Base-by-base conservation (phyloP, 2,113 vertebrate genomes). In the Callipepla californica region DNA sequence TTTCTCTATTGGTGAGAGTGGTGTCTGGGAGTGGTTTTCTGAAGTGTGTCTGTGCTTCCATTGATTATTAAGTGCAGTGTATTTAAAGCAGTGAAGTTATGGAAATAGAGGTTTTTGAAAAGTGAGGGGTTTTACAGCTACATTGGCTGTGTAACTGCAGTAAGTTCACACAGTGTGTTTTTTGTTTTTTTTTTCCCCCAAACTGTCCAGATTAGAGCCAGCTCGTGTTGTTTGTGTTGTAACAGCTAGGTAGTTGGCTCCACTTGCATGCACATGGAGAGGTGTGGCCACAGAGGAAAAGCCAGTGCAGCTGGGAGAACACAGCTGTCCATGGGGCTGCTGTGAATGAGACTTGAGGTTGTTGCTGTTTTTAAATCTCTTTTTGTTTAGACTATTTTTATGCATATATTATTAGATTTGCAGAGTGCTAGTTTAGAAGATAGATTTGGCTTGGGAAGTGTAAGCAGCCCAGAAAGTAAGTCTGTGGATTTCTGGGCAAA, bases 251-350 rank as follows among this genome's bases (percentile, higher is more conserved):
- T 48, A 30, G 19, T 44, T 57, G n/a, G 19, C 14, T 76, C 4
- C 14, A 3, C 26, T 23, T 8, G 6, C 32, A 65, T n/a, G 19
- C 30, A 2, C 0, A 0, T 0, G 1, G 76, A 82, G n/a, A 58
- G 32, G 32, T 87, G 13, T 28, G 79, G 70, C 11, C 34, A 48
- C 20, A 36, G 13, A 81, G 44, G 34, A 90, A 76, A 47, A 68
- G 66, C 25, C 5, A 25, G 8, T 57, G 40, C 19, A 40, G 50
- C 18, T 42, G 7, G 23, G 67, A 89, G 16, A 58, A 40, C 20
- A 61, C 26, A 45, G 26, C 13, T 80, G 28, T 62, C 40, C 7
- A 11, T 19, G 21, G 40, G n/a, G 51, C 26, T 76, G 21, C 20
- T 62, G 45, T 53, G 40, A 76, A 40, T 80, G 13, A 61, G 12